phyloP scores from a whole-genome alignment of 2,113 vertebrate species.

The Bos javanicus region DNA sequence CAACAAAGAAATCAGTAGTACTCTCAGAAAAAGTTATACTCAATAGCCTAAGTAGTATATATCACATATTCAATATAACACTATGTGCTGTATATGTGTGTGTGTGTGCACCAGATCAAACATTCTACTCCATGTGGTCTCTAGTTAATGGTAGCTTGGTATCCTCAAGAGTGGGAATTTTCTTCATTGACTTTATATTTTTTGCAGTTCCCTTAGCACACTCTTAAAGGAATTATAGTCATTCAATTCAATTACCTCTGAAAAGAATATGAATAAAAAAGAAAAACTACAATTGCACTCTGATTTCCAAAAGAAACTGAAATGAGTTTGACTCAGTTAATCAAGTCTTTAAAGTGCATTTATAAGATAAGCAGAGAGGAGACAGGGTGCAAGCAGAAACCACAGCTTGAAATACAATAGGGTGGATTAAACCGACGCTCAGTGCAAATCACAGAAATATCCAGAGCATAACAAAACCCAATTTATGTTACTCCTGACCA shows the following conservation, averaged over 20 bases:
- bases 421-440: background rate
- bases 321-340: background rate
- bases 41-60: background rate
- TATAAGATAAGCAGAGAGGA: background rate
- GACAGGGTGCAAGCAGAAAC: background rate
- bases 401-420: background rate
- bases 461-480: background rate
- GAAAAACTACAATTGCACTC: background rate
- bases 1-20: background rate
- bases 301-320: background rate
- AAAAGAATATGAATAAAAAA: background rate
- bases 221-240: background rate
- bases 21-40: background rate
- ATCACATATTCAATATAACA: background rate
- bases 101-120: background rate
- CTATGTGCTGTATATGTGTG: background rate
- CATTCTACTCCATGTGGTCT: background rate
- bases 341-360: background rate
- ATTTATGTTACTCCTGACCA: background rate
- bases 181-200: background rate
- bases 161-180: background rate
- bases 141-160: background rate
- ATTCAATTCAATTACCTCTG: background rate
- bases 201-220: background rate
- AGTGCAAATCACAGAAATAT: background rate